Base-by-base conservation (phyloP, 2,888 invertebrate genomes). In the Megaustenia siamemsis region DNA sequence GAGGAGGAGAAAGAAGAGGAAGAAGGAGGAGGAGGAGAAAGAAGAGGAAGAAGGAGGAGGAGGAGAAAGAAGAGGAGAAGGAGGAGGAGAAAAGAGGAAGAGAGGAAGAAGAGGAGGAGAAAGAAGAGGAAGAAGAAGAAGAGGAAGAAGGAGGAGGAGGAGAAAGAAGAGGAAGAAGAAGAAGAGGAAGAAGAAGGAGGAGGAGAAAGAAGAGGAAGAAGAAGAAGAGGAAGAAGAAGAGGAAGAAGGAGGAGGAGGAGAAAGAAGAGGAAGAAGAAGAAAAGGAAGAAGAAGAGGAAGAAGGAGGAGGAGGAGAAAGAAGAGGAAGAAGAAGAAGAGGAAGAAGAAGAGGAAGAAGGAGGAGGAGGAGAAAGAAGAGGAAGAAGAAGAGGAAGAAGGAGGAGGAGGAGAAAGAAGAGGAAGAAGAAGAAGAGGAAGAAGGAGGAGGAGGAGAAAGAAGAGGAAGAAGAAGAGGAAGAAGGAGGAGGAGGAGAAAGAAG, bases 341-440 rank as follows among this genome's bases (percentile, higher is more conserved):
- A 43, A 79, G 79, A 66, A 63, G 66, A 63, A 66, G 66, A 66
- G 40, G 66, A 63, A 66, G 66, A 66, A 43, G 43, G 43, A 79
- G 43, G n/a, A 43, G 38, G 56, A 77, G 49, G 56, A 77, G 38
- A 24, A 56, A 49, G 32, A 77, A 35, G 15, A 56, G 56, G 24
- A 77, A 24, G 32, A 77, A 35, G 24, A 49, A 28, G 28, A 76
- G 49, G 18, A 49, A 18, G 18, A 49, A 18, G 18, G 18, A 18
- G 18, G 18, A 18, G 18, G 18, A 18, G 18, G 18, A 49, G 18
- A 49, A 18, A 56, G 56, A 56, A 43, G 43, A 43, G 63, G 79
- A 79, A 43, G 43, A 43, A 79, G 63, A 79, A 43, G n/a, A 43
- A 79, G 79, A 79, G 28, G 43, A 43, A 79, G 79, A 79, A 43